A percentile compares a stretch with the other conserved stretches of the same genome.
Conservation (phyloP, 2,888 invertebrate species). For the Neoitamus cyanurus region DNA sequence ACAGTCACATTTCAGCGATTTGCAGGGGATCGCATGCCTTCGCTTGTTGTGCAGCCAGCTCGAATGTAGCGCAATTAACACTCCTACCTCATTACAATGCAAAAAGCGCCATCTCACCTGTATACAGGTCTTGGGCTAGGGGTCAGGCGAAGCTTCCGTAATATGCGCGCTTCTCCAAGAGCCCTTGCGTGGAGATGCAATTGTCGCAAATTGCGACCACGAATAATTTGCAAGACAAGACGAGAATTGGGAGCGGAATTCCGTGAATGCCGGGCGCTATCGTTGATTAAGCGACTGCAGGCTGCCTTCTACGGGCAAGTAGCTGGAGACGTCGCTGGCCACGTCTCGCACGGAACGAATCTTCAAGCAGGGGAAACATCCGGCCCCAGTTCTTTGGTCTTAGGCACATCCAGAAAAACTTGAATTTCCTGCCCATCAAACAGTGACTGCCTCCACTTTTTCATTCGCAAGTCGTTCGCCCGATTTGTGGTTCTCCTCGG, state of each 20-base stretch:
- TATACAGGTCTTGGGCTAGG: neutral
- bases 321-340: neutral
- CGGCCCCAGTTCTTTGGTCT: conserved; percentile 26
- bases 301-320: neutral
- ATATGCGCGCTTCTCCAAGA: neutral
- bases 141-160: neutral
- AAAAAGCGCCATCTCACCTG: neutral
- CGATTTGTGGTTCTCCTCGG: conserved; percentile 37
- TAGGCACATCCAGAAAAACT: conserved; percentile 52
- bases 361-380: neutral
- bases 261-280: neutral
- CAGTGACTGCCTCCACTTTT: conserved; percentile 56
- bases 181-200: neutral
- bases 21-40: neutral
- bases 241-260: neutral
- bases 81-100: neutral
- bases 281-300: neutral
- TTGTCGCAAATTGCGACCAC: neutral
- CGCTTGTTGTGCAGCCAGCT: neutral
- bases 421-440: conserved; percentile 57
- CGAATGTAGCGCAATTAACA: neutral
- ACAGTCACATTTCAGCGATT: too few relatives aligned
- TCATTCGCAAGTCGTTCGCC: conserved; percentile 54
- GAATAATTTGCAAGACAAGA: neutral
- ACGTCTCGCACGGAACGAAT: neutral